These are phyloP conservation scores for Trichogramma pretiosum DNA, from an alignment of 1,140 invertebrate species.

Conservation along the genomic window DNA sequence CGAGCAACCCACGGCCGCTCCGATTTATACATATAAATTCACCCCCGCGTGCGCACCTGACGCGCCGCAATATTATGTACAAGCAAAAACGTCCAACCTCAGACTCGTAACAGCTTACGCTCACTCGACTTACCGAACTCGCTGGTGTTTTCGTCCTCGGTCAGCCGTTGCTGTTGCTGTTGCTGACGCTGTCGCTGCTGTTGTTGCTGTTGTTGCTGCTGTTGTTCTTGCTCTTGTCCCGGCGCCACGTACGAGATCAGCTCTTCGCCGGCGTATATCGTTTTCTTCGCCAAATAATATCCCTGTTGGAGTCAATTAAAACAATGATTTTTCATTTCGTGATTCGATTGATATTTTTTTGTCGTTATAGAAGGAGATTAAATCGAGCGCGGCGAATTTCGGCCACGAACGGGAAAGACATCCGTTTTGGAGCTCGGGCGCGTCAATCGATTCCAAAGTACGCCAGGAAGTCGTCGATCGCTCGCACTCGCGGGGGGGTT, in stretches of 20 bases:
- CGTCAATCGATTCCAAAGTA: conserved; percentile 5
- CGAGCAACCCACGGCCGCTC: conserved; percentile 20
- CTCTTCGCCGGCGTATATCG: no score
- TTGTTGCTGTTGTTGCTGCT: not conserved
- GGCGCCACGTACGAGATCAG: no score
- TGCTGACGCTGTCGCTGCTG: not conserved
- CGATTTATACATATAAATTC: not conserved
- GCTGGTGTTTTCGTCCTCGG: conserved; percentile 35
- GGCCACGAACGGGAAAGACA: not conserved
- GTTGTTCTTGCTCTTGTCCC: no score
- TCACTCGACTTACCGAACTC: conserved; percentile 13
- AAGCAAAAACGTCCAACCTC: not conserved
- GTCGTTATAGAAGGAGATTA: no score
- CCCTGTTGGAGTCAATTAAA: no score
- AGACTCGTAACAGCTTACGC: not conserved
- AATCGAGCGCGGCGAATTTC: conserved; percentile 3
- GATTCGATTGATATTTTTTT: no score
- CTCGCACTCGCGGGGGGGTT: conserved; percentile 2
- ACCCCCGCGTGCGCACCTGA: not conserved
- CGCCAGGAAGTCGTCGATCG: conserved; percentile 23
- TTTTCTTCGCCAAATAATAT: no score
- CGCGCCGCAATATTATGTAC: no score
- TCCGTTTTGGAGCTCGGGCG: not conserved
- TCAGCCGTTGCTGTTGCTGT: conserved; percentile 46
- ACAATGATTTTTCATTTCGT: no score